Evolutionary conservation across 1,140 invertebrate species (phyloP), one percentile per base, ranked within the genome.

Genomic region (Ceratina australensis): DNA sequence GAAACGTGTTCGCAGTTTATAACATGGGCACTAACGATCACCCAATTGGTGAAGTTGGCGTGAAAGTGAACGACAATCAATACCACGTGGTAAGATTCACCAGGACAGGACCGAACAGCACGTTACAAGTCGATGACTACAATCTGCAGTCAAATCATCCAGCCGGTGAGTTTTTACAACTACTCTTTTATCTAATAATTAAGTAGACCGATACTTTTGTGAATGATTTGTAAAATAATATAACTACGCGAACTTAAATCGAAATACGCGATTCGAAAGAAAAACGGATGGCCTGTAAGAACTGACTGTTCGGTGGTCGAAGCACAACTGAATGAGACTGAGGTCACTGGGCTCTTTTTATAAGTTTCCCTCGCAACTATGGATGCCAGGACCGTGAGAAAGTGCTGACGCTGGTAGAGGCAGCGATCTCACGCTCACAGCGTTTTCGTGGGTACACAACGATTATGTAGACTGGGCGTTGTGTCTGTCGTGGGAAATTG

Each of bases 81-180:
- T 99, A 99, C 91, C 98, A 99, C 91, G 97, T 99, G 18, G 95
- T 99, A 0, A 93, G 97, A 83, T 98, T 99, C 89, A 97, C 95
- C 10, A 93, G 98, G 71, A 95, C 95, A 47, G 98, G 97, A 47
- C 95, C 97, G 50, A 98, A 98, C 87, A 96, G 97, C 8, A 97
- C 98, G 0, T 93, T 99, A 22, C 97, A 99, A 91, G 92, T 99
- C 8, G 98, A 99, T 86, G 96, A 98, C 89, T 97, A 97, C 86
- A 96, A 97, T 89, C 94, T 97, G 1, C 96, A 96, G 87, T 95
- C 95, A 0, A 95, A 96, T 82, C 95, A 96, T 88, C 97, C 97
- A 3, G 93, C 95, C 90, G 96, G 96, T 97, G 90, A 91, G 88
- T 88, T 28, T 28, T 10, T 0, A 73, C 22, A 7, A 47, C 18